Conservation (phyloP, 1,140 invertebrate species). For the honey bee (Apis mellifera) region Amel_HAv3.1 CM009932.2:5765001-5765500, state of each 20-base stretch:
- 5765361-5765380: constrained; percentile 39
- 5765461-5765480: constrained; percentile 41
- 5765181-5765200: constrained; percentile 21
- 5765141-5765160: background rate
- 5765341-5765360: constrained; percentile 41
- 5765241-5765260: constrained; percentile 36
- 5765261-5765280: constrained; percentile 24
- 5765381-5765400: constrained; percentile 54
- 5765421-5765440: constrained; percentile 36
- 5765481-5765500: constrained; percentile 18
- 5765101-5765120: background rate
- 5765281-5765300: background rate
- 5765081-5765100: constrained; percentile 40
- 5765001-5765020: constrained; percentile 66
- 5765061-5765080: constrained; percentile 68
- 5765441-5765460: constrained; percentile 2
- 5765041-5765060: constrained; percentile 77
- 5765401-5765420: constrained; percentile 51
- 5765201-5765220: constrained; percentile 46
- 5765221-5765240: background rate
- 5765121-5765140: background rate
- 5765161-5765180: background rate
- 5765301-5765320: constrained; percentile 1
- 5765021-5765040: constrained; percentile 79
- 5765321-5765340: constrained; percentile 6